Conservation (phyloP, 2,888 invertebrate genomes). For the Microplitis deprimator region DNA sequence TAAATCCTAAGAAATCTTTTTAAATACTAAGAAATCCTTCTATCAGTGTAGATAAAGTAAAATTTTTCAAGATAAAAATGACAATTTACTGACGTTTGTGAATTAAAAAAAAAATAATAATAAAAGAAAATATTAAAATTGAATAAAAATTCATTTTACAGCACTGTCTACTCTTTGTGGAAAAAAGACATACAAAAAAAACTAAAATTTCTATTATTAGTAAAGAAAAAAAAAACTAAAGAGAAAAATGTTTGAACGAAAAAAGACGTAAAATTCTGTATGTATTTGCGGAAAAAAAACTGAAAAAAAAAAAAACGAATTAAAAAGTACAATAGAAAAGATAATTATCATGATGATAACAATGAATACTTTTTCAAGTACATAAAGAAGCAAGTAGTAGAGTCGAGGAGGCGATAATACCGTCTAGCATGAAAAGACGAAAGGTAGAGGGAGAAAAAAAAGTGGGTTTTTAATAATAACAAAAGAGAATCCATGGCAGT, state of each 20-base stretch:
- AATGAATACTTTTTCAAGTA: constrained; percentile 22
- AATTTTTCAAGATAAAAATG: not conserved
- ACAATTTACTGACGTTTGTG: not conserved
- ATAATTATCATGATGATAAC: constrained; percentile 16
- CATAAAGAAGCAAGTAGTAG: constrained; percentile 18
- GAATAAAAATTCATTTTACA: not conserved
- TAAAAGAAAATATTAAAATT: not conserved
- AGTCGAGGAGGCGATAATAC: constrained; percentile 14
- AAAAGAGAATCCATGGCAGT: constrained; percentile 44
- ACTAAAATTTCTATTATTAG: not conserved
- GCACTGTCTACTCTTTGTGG: not conserved
- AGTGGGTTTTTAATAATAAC: constrained; percentile 41
- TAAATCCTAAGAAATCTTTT: no score
- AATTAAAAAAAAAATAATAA: not conserved
- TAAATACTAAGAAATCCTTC: no score
- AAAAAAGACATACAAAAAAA: not conserved
- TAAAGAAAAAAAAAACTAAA: not conserved
- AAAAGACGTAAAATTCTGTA: not conserved
- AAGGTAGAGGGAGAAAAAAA: constrained; percentile 7
- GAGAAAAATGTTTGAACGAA: not conserved
- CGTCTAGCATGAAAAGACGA: constrained; percentile 34
- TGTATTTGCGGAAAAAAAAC: not conserved
- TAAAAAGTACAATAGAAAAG: constrained; percentile 4
- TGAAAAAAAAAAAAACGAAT: not conserved
- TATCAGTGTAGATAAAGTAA: not conserved